A percentile compares a stretch with the other conserved stretches of the same genome.
phyloP scores from a whole-genome alignment of 2,113 vertebrate genomes.

The Noctilio leporinus region DNA sequence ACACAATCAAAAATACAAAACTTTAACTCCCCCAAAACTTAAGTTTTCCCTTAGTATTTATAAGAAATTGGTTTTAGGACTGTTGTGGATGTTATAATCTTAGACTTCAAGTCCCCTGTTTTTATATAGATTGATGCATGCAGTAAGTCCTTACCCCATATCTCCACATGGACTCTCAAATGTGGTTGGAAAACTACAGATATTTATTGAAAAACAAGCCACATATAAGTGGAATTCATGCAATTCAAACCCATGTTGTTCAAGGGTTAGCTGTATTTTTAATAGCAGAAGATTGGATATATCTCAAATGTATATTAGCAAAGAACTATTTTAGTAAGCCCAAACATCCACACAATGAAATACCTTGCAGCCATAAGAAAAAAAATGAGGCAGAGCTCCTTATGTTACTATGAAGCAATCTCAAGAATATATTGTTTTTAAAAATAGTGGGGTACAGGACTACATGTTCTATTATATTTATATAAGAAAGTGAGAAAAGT shows the following conservation, averaged over 20 bases:
- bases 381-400: neutral
- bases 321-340: neutral
- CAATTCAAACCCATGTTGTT: neutral
- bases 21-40: neutral
- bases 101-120: neutral
- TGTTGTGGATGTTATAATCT: neutral
- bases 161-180: neutral
- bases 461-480: neutral
- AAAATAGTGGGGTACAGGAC: neutral
- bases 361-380: neutral
- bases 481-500: neutral
- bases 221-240: neutral
- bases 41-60: neutral
- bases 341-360: neutral
- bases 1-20: neutral
- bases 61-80: neutral
- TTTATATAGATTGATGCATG: neutral
- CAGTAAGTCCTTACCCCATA: neutral
- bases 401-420: neutral
- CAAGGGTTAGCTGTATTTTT: neutral
- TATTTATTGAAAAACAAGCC: neutral
- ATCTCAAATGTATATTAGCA: neutral
- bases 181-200: neutral
- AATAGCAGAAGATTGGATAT: neutral
- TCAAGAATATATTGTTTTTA: neutral